phyloP scores from a whole-genome alignment of 2,888 invertebrate species.

The Plusia festucae region DNA sequence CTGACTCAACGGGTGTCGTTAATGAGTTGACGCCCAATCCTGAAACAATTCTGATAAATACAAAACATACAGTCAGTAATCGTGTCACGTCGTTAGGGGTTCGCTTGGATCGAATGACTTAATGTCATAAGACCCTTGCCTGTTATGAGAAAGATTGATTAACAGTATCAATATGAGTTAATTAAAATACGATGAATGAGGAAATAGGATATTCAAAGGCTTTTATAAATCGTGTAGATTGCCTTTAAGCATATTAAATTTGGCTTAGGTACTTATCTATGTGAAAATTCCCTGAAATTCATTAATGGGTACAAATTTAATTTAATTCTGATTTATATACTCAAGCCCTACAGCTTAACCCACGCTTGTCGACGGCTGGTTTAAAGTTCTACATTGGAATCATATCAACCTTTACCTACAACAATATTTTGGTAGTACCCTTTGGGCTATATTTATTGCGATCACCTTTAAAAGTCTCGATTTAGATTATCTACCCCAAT shows the following conservation, averaged over 20 bases:
- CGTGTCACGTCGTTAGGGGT: background rate
- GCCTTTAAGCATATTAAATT: background rate
- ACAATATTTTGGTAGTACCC: constrained; percentile 8
- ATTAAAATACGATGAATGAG: background rate
- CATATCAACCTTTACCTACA: background rate
- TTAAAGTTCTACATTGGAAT: background rate
- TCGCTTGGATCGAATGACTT: background rate
- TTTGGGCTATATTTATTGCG: constrained; percentile 19
- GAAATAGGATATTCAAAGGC: background rate
- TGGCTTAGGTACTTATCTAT: background rate
- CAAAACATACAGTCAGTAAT: no score
- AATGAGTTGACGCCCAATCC: no score
- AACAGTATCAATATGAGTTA: background rate
- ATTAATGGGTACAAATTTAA: constrained; percentile 1
- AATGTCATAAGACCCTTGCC: background rate
- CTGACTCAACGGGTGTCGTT: no score
- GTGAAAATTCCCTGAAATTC: background rate
- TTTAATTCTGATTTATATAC: background rate
- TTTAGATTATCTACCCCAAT: constrained; percentile 18
- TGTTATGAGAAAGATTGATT: background rate
- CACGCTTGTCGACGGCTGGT: background rate
- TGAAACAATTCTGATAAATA: no score
- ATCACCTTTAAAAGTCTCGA: constrained; percentile 19
- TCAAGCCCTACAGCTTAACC: constrained; percentile 1
- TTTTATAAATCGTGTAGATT: background rate